Evolutionary conservation across 2,113 vertebrate species (phyloP), one percentile per base, ranked within the genome.

Genomic region (Prinia subflava): DNA sequence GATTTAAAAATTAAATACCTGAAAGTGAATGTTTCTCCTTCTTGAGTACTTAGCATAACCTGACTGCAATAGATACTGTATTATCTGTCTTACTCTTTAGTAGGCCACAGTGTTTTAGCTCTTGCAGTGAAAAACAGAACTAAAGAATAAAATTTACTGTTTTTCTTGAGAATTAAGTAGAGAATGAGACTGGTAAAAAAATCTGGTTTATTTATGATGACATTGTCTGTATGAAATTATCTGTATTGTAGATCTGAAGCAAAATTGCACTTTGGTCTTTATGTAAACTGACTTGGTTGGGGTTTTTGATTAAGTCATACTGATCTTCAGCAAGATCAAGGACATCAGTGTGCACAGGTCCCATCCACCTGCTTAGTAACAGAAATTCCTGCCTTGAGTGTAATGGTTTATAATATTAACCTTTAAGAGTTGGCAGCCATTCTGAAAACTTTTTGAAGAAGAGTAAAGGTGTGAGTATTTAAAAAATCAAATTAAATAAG

Each of bases 321-420:
- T 7, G 25, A 55, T 31, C 59, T 91, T n/a, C n/a, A n/a, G 30
- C 69, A 53, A 18, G 18, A 24, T 37, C n/a, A 42, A 67, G 52
- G 9, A 11, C 2, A 0, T 19, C 42, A 47, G 12, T 56, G 25
- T 56, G 19, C 2, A 3, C 17, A 31, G n/a, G 12, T 41, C 46
- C 19, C 60, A 18, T 56, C 47, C 8, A 30, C 57, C 41, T 83
- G 18, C 52, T 56, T 47, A 33, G 30, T 35, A 65, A 56, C 37
- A 94, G 27, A 76, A 90, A 57, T 24, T 33, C 5, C 55, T 78
- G 2, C 20, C 9, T 25, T 21, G 42, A 56, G 10, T 74, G n/a
- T 27, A 69, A 49, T 50, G 9, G 17, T n/a, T 22, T 81, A 1
- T 83, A 59, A 23, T 42, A 23, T 25, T 37, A 50, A 53, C 33